Percentiles rank a stretch among this genome's conserved stretches.
Evolutionary conservation across 1,140 invertebrate species (phyloP).

Genomic region (Heterodera schachtii): DNA sequence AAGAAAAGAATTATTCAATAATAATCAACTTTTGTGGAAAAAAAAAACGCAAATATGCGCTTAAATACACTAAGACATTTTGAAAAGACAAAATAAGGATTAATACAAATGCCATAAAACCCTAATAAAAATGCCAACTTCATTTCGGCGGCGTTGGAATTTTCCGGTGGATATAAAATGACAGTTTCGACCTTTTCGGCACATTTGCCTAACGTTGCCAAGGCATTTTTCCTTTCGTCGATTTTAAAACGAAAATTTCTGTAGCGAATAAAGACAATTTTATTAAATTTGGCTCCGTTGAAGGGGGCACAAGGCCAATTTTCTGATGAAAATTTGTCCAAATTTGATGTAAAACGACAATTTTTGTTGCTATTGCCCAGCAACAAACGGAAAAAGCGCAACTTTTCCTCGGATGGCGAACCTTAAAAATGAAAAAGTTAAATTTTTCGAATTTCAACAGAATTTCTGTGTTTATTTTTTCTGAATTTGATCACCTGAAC

Average conservation of each 20-base stretch:
- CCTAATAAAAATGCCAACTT: not conserved
- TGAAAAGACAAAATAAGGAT: not conserved
- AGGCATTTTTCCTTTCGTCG: not conserved
- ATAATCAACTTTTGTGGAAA: not conserved
- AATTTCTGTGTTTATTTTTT: not conserved
- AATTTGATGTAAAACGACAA: not conserved
- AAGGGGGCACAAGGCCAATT: not conserved
- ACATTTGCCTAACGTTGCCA: not conserved
- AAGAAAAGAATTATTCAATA: too few species aligned
- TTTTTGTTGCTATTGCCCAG: not conserved
- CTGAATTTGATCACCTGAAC: not conserved
- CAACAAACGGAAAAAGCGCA: conserved; percentile 16
- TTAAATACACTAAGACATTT: not conserved
- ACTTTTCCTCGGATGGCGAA: conserved; percentile 17
- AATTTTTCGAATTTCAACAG: not conserved
- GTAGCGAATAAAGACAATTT: conserved; percentile 17
- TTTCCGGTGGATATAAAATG: not conserved
- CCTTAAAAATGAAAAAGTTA: not conserved
- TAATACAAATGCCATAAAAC: not conserved
- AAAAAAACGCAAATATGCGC: too few species aligned
- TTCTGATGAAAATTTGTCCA: not conserved
- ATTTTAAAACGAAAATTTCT: not conserved
- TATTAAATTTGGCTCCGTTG: not conserved
- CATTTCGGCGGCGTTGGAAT: not conserved
- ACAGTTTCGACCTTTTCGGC: conserved; percentile 4